Conservation (phyloP, 2,888 invertebrate genomes). For the Mesochorus sp. region DNA sequence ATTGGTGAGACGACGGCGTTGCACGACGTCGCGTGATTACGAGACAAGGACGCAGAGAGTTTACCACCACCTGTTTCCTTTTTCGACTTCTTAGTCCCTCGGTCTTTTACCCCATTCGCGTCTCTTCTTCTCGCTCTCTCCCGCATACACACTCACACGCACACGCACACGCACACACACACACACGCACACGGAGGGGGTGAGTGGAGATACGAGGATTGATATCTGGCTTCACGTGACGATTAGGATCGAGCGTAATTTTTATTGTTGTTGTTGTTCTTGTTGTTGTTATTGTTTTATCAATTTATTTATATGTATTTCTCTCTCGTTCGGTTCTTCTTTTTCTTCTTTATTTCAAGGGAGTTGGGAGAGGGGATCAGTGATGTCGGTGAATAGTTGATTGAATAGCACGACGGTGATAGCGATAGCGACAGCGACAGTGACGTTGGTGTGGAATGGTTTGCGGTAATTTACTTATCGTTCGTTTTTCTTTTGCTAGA, state of each 20-base stretch:
- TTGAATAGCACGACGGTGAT: conserved; percentile 44
- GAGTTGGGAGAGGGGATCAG: conserved; percentile 10
- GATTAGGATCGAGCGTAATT: conserved; percentile 29
- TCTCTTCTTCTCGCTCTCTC: conserved; percentile 3
- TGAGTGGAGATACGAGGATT: conserved; percentile 28
- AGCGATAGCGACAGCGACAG: conserved; percentile 50
- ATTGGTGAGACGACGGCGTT: conserved; percentile 59
- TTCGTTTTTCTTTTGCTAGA: not conserved
- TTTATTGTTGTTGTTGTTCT: conserved; percentile 22
- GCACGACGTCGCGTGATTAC: conserved; percentile 57
- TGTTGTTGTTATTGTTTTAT: conserved; percentile 6
- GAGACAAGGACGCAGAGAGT: conserved; percentile 41
- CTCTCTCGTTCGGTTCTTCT: not conserved
- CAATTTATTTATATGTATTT: conserved; percentile 22
- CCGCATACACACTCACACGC: conserved; percentile 11
- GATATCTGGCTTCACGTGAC: conserved; percentile 39
- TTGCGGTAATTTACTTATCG: not conserved
- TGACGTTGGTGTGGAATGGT: conserved; percentile 22
- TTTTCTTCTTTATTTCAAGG: conserved; percentile 24
- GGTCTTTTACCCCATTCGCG: conserved; percentile 29
- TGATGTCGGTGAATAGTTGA: not conserved
- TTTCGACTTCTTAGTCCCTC: conserved; percentile 38
- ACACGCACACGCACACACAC: conserved; percentile 2
- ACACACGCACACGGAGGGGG: conserved; percentile 35
- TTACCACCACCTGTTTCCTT: conserved; percentile 43